phyloP scores from a whole-genome alignment of 2,797 vertebrate species.

The Euthynnus affinis region DNA sequence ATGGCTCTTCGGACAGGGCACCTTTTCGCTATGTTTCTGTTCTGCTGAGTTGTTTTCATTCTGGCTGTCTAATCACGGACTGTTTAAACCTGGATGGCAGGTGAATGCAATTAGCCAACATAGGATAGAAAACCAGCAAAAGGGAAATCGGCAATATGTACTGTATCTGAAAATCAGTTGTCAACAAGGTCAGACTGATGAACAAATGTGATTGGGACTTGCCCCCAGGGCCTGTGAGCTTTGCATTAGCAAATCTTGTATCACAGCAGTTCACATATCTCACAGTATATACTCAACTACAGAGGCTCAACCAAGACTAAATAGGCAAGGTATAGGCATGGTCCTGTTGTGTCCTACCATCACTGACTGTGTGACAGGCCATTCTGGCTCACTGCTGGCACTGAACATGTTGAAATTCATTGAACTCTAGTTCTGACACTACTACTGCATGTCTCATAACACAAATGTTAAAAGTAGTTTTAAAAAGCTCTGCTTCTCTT shows the following conservation, averaged over 20 bases:
- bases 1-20: constrained; percentile 4
- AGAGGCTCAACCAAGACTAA: background rate
- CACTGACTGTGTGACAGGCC: too few species aligned
- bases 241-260: background rate
- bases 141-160: background rate
- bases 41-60: constrained; percentile 10
- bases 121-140: background rate
- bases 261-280: background rate
- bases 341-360: too few species aligned
- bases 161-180: background rate
- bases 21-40: constrained; percentile 10
- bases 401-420: too few species aligned
- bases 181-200: background rate
- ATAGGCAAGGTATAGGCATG: too few species aligned
- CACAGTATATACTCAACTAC: background rate
- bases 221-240: background rate
- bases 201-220: background rate
- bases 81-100: background rate
- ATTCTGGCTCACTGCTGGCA: too few species aligned
- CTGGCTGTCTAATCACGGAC: background rate
- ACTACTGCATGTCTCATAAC: too few species aligned
- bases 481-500: too few species aligned
- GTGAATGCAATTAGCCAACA: background rate
- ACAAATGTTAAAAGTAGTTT: too few species aligned
- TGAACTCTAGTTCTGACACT: too few species aligned